phyloP scores from a whole-genome alignment of 2,113 vertebrate species.

The Nothobranchius kuhntae region DNA sequence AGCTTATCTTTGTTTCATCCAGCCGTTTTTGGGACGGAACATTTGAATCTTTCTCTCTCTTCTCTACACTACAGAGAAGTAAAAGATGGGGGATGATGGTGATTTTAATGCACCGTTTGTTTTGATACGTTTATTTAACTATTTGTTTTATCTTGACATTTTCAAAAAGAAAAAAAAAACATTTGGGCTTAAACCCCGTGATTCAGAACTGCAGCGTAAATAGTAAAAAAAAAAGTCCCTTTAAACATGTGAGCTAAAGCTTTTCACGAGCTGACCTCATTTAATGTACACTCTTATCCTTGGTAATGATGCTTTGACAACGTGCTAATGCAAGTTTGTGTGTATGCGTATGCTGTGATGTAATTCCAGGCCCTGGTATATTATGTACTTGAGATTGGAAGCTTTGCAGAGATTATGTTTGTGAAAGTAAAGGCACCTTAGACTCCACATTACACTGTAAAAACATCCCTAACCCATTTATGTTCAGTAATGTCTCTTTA shows the following conservation, averaged over 20 bases:
- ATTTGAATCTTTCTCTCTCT: too few species aligned
- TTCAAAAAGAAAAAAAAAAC: slow-evolving; percentile 2
- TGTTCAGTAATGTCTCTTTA: not conserved
- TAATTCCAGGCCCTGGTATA: slow-evolving; percentile 42
- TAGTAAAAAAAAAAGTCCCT: not conserved
- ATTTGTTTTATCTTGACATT: not conserved
- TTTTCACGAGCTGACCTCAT: not conserved
- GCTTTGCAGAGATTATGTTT: slow-evolving; percentile 46
- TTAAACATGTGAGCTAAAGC: slow-evolving; percentile 21
- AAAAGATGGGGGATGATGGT: too few species aligned
- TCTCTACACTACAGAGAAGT: too few species aligned
- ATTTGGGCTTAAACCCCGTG: too few species aligned
- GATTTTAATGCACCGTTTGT: not conserved
- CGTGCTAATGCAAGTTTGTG: slow-evolving; percentile 50
- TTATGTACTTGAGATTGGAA: slow-evolving; percentile 33
- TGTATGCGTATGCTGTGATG: slow-evolving; percentile 40
- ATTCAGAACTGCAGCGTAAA: not conserved
- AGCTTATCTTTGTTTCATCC: too few species aligned
- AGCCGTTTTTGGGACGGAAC: too few species aligned
- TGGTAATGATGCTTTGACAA: slow-evolving; percentile 59
- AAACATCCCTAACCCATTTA: not conserved
- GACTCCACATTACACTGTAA: slow-evolving; percentile 14
- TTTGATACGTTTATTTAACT: not conserved
- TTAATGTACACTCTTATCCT: slow-evolving; percentile 28
- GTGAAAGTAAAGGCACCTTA: slow-evolving; percentile 26